Conservation (phyloP, 2,113 vertebrate species). For the Hemicordylus capensis region DNA sequence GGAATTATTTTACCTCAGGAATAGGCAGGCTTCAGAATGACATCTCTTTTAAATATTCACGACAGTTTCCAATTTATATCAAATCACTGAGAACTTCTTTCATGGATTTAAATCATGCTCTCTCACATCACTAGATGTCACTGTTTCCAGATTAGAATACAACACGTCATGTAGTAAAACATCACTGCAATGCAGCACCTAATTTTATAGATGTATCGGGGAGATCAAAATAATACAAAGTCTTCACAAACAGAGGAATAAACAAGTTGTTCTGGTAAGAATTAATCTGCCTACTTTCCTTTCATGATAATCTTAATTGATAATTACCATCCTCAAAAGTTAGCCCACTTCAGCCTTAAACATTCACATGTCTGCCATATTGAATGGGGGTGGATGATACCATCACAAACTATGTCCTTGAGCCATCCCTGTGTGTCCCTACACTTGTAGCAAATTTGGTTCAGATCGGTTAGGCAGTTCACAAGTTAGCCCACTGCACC, state of each 20-base stretch:
- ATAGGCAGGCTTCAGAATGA: background rate
- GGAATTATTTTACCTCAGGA: background rate
- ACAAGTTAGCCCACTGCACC: too few relatives aligned
- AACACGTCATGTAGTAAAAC: accelerated
- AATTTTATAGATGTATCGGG: background rate
- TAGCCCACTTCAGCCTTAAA: too few relatives aligned
- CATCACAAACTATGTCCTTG: too few relatives aligned
- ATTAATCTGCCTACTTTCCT: too few relatives aligned
- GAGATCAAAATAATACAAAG: background rate
- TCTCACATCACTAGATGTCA: conserved; percentile 64
- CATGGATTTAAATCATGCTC: background rate
- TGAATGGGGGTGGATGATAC: too few relatives aligned
- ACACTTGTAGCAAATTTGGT: too few relatives aligned
- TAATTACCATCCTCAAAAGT: too few relatives aligned
- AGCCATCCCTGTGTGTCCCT: too few relatives aligned
- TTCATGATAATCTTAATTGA: too few relatives aligned
- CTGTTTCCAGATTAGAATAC: conserved; percentile 32
- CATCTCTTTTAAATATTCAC: background rate
- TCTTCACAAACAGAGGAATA: background rate
- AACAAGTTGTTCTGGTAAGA: too few relatives aligned
- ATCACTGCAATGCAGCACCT: background rate
- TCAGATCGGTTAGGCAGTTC: too few relatives aligned
- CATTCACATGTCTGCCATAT: too few relatives aligned
- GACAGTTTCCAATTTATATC: background rate
- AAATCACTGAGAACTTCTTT: background rate